phyloP scores from a whole-genome alignment of 2,797 vertebrate species.

The Adrianichthys oophorus region DNA sequence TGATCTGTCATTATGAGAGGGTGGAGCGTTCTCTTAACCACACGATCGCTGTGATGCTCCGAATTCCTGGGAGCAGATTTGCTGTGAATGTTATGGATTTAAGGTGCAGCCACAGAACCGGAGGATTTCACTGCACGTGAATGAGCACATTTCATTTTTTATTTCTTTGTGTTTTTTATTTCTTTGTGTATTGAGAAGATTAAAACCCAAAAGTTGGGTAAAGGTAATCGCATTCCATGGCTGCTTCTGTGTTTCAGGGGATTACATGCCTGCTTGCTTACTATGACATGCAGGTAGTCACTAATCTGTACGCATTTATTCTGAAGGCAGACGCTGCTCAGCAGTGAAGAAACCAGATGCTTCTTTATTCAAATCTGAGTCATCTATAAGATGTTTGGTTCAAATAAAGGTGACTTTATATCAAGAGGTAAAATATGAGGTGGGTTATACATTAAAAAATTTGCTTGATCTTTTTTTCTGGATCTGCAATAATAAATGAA shows the following conservation, averaged over 20 bases:
- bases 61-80: not conserved
- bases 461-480: too few relatives aligned
- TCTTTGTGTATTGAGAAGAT: conserved; percentile 4
- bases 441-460: too few relatives aligned
- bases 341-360: not conserved
- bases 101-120: not conserved
- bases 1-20: conserved; percentile 40
- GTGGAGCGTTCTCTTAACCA: conserved; percentile 20
- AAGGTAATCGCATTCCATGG: conserved; percentile 30
- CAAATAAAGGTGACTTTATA: too few relatives aligned
- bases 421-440: too few relatives aligned
- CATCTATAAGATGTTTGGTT: not conserved
- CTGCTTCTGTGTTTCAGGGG: conserved; percentile 27
- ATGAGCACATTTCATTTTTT: not conserved
- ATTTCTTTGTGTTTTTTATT: not conserved
- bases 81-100: not conserved
- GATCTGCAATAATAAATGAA: too few relatives aligned
- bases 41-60: conserved; percentile 7
- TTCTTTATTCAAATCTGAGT: not conserved
- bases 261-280: conserved; percentile 27
- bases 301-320: conserved; percentile 21
- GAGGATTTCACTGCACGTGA: not conserved
- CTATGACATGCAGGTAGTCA: conserved; percentile 26
- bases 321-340: conserved; percentile 4
- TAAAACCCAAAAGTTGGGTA: conserved; percentile 9